Base-by-base conservation (phyloP, 2,797 vertebrate genomes). In the Catamblyrhynchus diadema region DNA sequence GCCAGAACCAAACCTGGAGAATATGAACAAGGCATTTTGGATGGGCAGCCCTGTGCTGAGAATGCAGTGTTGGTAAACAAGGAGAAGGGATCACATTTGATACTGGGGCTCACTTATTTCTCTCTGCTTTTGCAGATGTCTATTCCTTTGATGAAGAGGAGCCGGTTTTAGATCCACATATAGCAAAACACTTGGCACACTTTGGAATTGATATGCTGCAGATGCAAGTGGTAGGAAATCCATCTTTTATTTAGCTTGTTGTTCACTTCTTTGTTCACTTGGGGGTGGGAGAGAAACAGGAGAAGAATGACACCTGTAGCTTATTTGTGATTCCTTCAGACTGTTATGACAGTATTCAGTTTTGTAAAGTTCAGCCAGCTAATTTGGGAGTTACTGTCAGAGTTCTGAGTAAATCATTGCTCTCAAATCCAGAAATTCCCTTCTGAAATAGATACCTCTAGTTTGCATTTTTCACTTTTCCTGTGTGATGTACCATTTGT, bases 131-230 rank as follows among this genome's bases (percentile, higher is more conserved):
- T 97, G 41, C 95, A 99, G 99, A 99, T 97, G 98, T 99, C 75
- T 99, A 99, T 97, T 99, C 99, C 22, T 99, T 99, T 94, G 99
- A 99, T 91, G 99, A 99, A 97, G 99, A 99, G 95, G 99, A 99
- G 94, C 98, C 99, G 1, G 99, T 99, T 72, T 95, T 99, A 97
- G 99, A 99, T 90, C 99, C 99, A 0, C 98, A 99, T n/a, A 98
- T 99, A 97, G 98, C 99, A 69, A 99, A 99, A 69, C 99, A 99
- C 96, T 98, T 99, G 96, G 98, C 98, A 51, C 99, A 99, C 97
- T 99, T 99, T 97, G 99, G 99, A 96, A 99, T 99, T 64, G 99
- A 99, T 96, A 99, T 99, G 99, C 98, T 99, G 66, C 99, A 99
- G 97, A 99, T 99, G 98, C 98, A 99, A 82, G 98, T 98, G 98